A percentile compares a stretch with the other conserved stretches of the same genome.
Evolutionary conservation across 2,888 invertebrate species (phyloP).

Genomic region (Polydrusus pterygomalis): DNA sequence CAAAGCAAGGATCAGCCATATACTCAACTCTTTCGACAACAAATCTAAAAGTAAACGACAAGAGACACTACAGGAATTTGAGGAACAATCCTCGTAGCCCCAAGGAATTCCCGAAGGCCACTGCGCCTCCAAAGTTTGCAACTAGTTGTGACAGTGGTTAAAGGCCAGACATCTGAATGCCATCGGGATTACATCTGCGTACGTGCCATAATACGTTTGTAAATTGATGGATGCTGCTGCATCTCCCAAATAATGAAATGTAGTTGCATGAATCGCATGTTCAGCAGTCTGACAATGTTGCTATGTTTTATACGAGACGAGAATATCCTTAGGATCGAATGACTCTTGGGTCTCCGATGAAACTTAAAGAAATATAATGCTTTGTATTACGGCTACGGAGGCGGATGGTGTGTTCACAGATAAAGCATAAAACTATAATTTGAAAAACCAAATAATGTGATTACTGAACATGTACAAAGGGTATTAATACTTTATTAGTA

Average conservation of each 20-base stretch:
- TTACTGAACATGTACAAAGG: too few species aligned
- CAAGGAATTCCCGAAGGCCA: conserved; percentile 55
- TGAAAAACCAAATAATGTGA: too few species aligned
- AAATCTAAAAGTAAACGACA: conserved; percentile 16
- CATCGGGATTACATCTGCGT: conserved; percentile 59
- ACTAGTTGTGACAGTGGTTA: conserved; percentile 64
- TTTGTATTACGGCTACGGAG: too few species aligned
- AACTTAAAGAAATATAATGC: too few species aligned
- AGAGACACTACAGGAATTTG: conserved; percentile 9
- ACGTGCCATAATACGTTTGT: conserved; percentile 64
- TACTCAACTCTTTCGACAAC: conserved; percentile 16
- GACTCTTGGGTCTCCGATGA: too few species aligned
- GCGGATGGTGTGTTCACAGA: too few species aligned
- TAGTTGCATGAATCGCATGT: conserved; percentile 24
- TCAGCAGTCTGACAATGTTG: conserved; percentile 14
- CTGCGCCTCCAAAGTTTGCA: conserved; percentile 61
- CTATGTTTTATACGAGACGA: not conserved
- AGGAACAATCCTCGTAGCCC: conserved; percentile 22
- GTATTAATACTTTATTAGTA: too few species aligned
- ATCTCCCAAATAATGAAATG: conserved; percentile 36
- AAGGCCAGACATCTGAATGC: conserved; percentile 59
- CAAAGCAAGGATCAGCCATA: not conserved
- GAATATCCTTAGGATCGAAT: too few species aligned
- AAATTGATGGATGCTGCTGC: conserved; percentile 62
- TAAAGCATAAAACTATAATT: too few species aligned